Percentiles rank a stretch among this genome's conserved stretches.
Evolutionary conservation across 1,140 invertebrate genomes (phyloP).

Genomic region (Carposina sasakii): DNA sequence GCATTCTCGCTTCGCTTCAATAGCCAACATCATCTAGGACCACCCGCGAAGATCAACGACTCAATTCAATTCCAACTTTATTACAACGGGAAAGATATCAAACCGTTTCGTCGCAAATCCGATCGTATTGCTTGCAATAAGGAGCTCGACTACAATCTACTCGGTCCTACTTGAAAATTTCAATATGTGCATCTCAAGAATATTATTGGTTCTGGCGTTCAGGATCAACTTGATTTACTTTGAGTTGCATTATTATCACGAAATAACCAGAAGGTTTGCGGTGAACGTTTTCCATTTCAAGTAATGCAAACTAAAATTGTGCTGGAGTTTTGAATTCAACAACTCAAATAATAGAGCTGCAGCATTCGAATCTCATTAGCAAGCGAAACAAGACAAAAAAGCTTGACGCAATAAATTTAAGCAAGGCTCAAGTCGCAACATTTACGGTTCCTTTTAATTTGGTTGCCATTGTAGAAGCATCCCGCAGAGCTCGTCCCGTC

Average conservation of each 20-base stretch:
- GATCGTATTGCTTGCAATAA: slow-evolving; percentile 36
- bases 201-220: slow-evolving; percentile 27
- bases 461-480: slow-evolving; percentile 63
- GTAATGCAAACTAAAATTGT: slow-evolving; percentile 26
- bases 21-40: slow-evolving; percentile 52
- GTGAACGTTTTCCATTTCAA: slow-evolving; percentile 22
- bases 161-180: slow-evolving; percentile 31
- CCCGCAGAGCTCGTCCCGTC: slow-evolving; percentile 57
- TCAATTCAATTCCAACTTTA: slow-evolving; percentile 57
- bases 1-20: slow-evolving; percentile 59
- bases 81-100: slow-evolving; percentile 42
- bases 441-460: slow-evolving; percentile 71
- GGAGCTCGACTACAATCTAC: slow-evolving; percentile 35
- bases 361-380: slow-evolving; percentile 68
- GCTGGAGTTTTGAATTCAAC: slow-evolving; percentile 47
- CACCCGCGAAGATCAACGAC: slow-evolving; percentile 56
- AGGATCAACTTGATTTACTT: slow-evolving; percentile 11
- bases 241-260: no score
- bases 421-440: slow-evolving; percentile 64
- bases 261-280: no score
- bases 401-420: slow-evolving; percentile 66
- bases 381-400: slow-evolving; percentile 63
- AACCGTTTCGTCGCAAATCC: slow-evolving; percentile 27
- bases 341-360: slow-evolving; percentile 55
- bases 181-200: slow-evolving; percentile 28